Conservation (phyloP, 2,797 vertebrate genomes). For the Chelon auratus region DNA sequence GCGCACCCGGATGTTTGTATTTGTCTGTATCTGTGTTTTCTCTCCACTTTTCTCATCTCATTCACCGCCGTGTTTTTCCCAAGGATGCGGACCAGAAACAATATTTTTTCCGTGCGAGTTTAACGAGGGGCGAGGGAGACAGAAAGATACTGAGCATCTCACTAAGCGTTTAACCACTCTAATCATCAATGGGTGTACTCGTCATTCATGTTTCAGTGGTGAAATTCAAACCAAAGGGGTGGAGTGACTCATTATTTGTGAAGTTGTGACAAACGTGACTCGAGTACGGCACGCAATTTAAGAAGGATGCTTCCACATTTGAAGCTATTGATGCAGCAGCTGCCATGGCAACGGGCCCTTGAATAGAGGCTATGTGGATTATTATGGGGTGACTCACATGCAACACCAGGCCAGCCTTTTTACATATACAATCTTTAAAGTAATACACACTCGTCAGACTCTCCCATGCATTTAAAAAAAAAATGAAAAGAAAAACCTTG, state of each 20-base stretch:
- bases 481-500: too few relatives aligned
- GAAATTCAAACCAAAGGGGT: conserved; percentile 35
- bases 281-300: conserved; percentile 62
- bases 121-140: conserved; percentile 3
- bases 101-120: conserved; percentile 28
- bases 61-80: background rate
- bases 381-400: conserved; percentile 84
- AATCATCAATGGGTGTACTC: conserved; percentile 32
- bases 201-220: conserved; percentile 24
- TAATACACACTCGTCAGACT: conserved; percentile 30
- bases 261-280: conserved; percentile 76
- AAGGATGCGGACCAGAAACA: conserved; percentile 8
- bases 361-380: conserved; percentile 80
- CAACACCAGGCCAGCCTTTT: conserved; percentile 52
- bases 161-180: conserved; percentile 44
- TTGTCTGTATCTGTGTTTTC: conserved; percentile 2
- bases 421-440: conserved; percentile 57
- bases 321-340: conserved; percentile 77
- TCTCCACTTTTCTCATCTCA: conserved; percentile 6
- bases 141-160: conserved; percentile 6
- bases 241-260: conserved; percentile 56
- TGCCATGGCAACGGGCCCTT: conserved; percentile 80
- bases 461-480: background rate
- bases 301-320: conserved; percentile 67
- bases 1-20: conserved; percentile 35